Evolutionary conservation across 30 jellyfish, hydroid and myxozoan species (phyloP).

Genomic region (Turritopsis rubra): DNA sequence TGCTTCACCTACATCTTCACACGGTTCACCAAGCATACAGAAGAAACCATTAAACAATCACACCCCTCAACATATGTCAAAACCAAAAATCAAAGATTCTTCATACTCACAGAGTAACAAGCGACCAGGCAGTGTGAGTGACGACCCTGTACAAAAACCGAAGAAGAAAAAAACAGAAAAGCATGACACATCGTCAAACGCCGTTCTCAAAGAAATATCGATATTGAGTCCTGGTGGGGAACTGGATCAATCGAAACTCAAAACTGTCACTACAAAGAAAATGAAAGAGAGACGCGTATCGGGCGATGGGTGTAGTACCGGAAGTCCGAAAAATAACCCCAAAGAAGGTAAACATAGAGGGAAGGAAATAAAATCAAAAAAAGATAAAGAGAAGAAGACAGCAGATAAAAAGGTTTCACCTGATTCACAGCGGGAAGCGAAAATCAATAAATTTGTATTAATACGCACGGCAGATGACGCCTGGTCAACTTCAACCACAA

Average conservation of each 20-base stretch:
- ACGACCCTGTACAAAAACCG: slow-evolving; percentile 48
- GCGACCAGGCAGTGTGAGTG: slow-evolving; percentile 40
- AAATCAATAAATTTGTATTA: slow-evolving; percentile 64
- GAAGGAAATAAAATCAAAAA: slow-evolving; percentile 53
- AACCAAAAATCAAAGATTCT: slow-evolving; percentile 36
- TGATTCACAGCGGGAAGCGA: slow-evolving; percentile 46
- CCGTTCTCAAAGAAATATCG: slow-evolving; percentile 54
- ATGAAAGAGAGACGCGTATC: slow-evolving; percentile 61
- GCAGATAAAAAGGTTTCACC: slow-evolving; percentile 2
- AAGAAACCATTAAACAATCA: slow-evolving; percentile 3
- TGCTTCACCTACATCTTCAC: slow-evolving; percentile 22
- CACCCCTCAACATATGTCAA: slow-evolving; percentile 2
- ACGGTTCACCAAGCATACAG: slow-evolving; percentile 24
- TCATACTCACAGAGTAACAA: slow-evolving; percentile 23
- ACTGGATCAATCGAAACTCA: neutral
- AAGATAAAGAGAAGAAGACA: slow-evolving; percentile 38
- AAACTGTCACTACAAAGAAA: slow-evolving; percentile 30
- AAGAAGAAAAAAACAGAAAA: slow-evolving; percentile 75
- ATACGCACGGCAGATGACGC: slow-evolving; percentile 89
- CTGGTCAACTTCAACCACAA: slow-evolving; percentile 3
- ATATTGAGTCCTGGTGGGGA: slow-evolving; percentile 60
- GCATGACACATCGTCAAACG: slow-evolving; percentile 16
- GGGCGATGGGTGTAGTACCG: slow-evolving; percentile 27
- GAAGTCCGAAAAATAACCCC: slow-evolving; percentile 32
- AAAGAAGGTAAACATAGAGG: slow-evolving; percentile 55